A percentile compares a stretch with the other conserved stretches of the same genome.
Conservation (phyloP, 2,888 invertebrate genomes). For the Nezara viridula region DNA sequence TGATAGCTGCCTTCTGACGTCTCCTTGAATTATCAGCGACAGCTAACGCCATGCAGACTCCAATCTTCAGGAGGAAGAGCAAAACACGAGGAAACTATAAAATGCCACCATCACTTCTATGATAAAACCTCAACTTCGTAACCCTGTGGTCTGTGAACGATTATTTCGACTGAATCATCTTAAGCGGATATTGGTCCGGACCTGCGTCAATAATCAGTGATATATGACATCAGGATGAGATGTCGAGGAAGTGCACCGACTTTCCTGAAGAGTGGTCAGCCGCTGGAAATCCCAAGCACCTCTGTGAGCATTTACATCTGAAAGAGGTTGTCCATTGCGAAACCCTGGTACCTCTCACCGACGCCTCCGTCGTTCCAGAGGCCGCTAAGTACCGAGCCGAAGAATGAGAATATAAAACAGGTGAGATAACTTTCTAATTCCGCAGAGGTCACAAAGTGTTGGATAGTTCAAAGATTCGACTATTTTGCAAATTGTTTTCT, state of each 20-base stretch:
- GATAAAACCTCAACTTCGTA: background rate
- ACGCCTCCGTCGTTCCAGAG: slow-evolving; percentile 7
- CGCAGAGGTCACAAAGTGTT: background rate
- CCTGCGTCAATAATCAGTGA: slow-evolving; percentile 8
- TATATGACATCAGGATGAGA: slow-evolving; percentile 32
- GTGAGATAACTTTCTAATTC: slow-evolving; percentile 26
- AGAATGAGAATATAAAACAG: slow-evolving; percentile 27
- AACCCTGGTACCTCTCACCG: background rate
- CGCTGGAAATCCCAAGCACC: slow-evolving; percentile 2
- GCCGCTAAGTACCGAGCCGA: background rate
- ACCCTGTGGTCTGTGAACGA: slow-evolving; percentile 3
- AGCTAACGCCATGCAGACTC: background rate
- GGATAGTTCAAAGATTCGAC: background rate
- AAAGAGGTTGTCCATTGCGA: background rate
- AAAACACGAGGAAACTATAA: background rate
- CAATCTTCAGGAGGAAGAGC: background rate
- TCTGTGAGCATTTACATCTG: slow-evolving; percentile 1
- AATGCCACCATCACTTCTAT: background rate
- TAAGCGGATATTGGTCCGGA: background rate
- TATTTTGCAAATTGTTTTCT: background rate
- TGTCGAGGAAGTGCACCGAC: slow-evolving; percentile 28
- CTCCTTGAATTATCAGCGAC: background rate
- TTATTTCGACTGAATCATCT: slow-evolving; percentile 3
- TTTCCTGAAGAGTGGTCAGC: slow-evolving; percentile 39
- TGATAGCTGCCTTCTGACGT: background rate